Percentiles rank a stretch among this genome's conserved stretches.
phyloP scores from a whole-genome alignment of 2,797 vertebrate species.

The Danio aesculapii region DNA sequence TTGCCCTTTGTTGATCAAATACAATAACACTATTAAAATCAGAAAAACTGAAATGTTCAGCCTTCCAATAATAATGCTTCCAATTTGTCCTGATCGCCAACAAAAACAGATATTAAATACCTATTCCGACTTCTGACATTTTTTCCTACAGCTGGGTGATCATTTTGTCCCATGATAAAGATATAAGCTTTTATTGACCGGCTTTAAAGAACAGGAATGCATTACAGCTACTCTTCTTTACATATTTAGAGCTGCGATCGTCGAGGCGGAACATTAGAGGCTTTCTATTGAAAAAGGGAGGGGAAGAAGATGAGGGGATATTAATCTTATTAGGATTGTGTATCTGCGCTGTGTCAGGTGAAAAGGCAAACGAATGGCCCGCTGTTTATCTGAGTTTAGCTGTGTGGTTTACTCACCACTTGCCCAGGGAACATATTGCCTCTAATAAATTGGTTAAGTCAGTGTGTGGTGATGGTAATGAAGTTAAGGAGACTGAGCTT shows the following conservation, averaged over 20 bases:
- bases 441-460: slow-evolving; percentile 97
- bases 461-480: slow-evolving; percentile 88
- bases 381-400: slow-evolving; percentile 97
- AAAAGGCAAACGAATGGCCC: slow-evolving; percentile 94
- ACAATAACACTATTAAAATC: no score
- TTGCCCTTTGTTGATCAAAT: no score
- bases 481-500: slow-evolving; percentile 81
- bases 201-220: not conserved
- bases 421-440: slow-evolving; percentile 82
- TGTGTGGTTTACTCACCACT: slow-evolving; percentile 89
- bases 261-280: slow-evolving; percentile 69
- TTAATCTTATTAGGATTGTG: slow-evolving; percentile 97
- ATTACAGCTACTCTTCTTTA: slow-evolving; percentile 48
- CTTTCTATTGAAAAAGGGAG: slow-evolving; percentile 72
- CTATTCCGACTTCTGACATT: no score
- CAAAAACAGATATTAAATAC: no score
- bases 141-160: not conserved
- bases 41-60: no score
- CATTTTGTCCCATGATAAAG: slow-evolving; percentile 48
- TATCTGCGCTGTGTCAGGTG: slow-evolving; percentile 94
- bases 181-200: not conserved
- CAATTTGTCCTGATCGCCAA: no score
- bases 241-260: slow-evolving; percentile 61
- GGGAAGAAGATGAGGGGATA: slow-evolving; percentile 78
- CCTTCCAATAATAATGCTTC: no score